Base-by-base conservation (phyloP, 2,888 invertebrate genomes). In the Ormyrus pomaceus region DNA sequence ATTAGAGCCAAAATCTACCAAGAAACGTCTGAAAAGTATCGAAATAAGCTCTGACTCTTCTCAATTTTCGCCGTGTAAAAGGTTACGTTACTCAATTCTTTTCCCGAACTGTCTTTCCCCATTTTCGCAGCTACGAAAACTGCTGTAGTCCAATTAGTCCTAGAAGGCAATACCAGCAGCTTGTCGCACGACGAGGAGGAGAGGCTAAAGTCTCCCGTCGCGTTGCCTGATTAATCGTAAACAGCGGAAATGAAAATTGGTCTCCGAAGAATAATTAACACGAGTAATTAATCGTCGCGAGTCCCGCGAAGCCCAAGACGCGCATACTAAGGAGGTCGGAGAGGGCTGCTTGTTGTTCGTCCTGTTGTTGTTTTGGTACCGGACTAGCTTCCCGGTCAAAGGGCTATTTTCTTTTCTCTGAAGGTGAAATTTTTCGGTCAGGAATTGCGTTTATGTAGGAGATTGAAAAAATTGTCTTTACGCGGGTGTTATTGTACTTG, bases 231-330 rank as follows among this genome's bases (percentile, higher is more conserved):
- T 87, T 87, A 88, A 87, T 87, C 84, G 85, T 81, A 84, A 86
- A 86, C 84, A 84, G 84, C 81, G 85, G 83, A 85, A 84, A 85
- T 80, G 86, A 86, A 88, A 89, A 89, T 87, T 88, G 86, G 86
- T 87, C 87, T 84, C 86, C 84, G 84, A 86, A 85, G 87, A 86
- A 86, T 89, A 89, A 89, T 89, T 89, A 87, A 85, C 85, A 82
- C 77, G 82, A 83, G 84, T 86, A 87, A 88, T 89, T 89, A 89
- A 89, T 89, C 85, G 86, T 88, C 85, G 82, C 83, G 81, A 55
- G 83, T 84, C 79, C 83, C 79, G 84, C 59, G 80, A 76, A 34
- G 83, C 82, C 81, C 78, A 66, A 82, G 83, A 83, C 79, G 81
- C 34, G 89, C 88, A 89, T 89, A 87, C 87, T 86, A 88, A 89